Conservation (phyloP, 2,888 invertebrate species). For the Drosophila nr. fundita region DNA sequence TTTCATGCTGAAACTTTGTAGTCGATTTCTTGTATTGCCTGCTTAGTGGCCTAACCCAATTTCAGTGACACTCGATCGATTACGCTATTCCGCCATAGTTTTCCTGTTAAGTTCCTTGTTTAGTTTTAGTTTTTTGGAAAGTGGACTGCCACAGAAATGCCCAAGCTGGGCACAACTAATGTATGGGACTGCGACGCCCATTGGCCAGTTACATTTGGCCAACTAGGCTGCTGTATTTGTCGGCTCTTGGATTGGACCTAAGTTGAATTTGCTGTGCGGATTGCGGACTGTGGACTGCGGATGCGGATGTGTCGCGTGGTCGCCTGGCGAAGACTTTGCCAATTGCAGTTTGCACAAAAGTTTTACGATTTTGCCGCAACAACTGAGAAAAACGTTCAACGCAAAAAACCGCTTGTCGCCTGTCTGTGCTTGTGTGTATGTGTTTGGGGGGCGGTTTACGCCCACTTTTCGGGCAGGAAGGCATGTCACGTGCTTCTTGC, state of each 20-base stretch:
- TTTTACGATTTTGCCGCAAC: slow-evolving; percentile 58
- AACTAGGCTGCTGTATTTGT: slow-evolving; percentile 52
- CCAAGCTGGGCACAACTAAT: not conserved
- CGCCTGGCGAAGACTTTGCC: slow-evolving; percentile 52
- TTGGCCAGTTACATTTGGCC: slow-evolving; percentile 46
- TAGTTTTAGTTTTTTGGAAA: not conserved
- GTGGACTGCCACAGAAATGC: slow-evolving; percentile 12
- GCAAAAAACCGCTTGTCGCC: slow-evolving; percentile 16
- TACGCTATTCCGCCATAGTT: not conserved
- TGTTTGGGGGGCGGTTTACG: slow-evolving; percentile 13
- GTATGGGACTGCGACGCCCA: slow-evolving; percentile 44
- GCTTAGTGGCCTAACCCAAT: not conserved
- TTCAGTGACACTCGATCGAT: not conserved
- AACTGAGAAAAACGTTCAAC: slow-evolving; percentile 25
- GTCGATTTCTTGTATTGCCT: not conserved
- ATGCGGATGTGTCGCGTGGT: slow-evolving; percentile 47
- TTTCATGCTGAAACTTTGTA: not conserved
- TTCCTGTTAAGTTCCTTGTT: not conserved
- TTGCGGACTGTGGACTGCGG: slow-evolving; percentile 17
- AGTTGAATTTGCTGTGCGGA: slow-evolving; percentile 20
- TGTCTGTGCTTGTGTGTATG: slow-evolving; percentile 5
- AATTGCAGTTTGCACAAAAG: slow-evolving; percentile 61
- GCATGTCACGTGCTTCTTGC: slow-evolving; percentile 63
- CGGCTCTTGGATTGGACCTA: slow-evolving; percentile 27
- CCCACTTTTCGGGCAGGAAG: slow-evolving; percentile 43